Conservation (phyloP, 2,113 vertebrate genomes). For the Argyrosomus japonicus region DNA sequence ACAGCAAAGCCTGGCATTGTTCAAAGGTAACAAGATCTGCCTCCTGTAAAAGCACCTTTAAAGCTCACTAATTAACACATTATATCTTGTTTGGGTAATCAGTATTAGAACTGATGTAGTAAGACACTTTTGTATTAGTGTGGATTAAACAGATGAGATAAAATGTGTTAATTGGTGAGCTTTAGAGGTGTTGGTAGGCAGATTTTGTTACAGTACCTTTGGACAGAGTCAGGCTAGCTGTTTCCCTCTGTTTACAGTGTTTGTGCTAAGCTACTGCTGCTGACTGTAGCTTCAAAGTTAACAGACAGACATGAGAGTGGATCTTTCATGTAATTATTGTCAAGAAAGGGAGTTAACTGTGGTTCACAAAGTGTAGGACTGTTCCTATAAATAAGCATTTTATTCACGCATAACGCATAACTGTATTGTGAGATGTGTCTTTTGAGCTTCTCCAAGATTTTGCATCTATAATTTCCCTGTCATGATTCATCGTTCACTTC, state of each 20-base stretch:
- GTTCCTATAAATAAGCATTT: background rate
- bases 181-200: background rate
- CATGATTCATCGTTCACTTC: conserved; percentile 82
- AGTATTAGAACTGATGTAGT: background rate
- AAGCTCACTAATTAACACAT: background rate
- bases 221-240: background rate
- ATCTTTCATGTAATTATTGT: conserved; percentile 12
- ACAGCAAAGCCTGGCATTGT: background rate
- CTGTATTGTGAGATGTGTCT: background rate
- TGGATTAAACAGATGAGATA: background rate
- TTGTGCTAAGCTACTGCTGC: background rate
- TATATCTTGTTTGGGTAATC: background rate
- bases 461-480: conserved; percentile 26
- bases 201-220: background rate
- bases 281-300: background rate
- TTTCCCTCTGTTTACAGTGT: background rate
- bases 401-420: conserved; percentile 3
- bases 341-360: background rate
- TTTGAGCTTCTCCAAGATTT: conserved; percentile 16
- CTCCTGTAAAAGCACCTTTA: background rate
- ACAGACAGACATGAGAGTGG: background rate
- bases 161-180: background rate
- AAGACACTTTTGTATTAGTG: background rate
- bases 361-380: background rate
- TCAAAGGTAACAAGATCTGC: background rate